Evolutionary conservation across 2,113 vertebrate species (phyloP).

Genomic region (Strix aluco): DNA sequence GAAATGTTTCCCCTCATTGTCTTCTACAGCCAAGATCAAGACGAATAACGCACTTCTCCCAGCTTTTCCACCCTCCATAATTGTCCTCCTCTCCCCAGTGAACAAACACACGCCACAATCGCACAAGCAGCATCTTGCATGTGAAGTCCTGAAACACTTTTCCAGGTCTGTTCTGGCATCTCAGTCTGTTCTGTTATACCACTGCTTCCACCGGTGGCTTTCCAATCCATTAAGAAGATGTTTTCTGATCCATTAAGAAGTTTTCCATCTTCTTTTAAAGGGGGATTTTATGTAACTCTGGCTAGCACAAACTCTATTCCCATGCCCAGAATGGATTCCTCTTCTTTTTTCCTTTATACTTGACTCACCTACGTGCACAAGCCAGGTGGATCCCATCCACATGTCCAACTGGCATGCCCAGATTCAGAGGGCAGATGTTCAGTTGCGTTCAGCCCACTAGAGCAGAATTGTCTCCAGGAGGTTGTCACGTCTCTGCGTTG

Average conservation of each 20-base stretch:
- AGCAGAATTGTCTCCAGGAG: not conserved
- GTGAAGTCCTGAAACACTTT: not conserved
- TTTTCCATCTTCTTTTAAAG: not conserved
- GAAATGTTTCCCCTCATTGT: constrained; percentile 61
- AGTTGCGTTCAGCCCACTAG: accelerated
- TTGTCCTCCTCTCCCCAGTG: not conserved
- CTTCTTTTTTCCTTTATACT: not conserved
- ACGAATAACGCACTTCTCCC: not conserved
- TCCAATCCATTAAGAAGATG: not conserved
- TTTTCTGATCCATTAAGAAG: not conserved
- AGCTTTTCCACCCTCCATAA: not conserved
- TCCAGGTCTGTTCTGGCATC: not conserved
- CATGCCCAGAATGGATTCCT: not conserved
- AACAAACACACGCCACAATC: not conserved
- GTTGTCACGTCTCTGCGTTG: not conserved
- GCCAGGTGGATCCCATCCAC: not conserved
- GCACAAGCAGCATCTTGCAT: not conserved
- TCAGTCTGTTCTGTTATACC: not conserved
- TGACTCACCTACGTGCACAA: not conserved
- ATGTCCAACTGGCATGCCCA: not conserved
- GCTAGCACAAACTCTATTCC: not conserved
- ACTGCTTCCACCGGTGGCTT: not conserved
- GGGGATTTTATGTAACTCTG: not conserved
- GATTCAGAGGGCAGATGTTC: no score
- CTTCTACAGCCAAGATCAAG: constrained; percentile 51